Conservation (phyloP, 2,797 vertebrate genomes). For the Rhinella marina region DNA sequence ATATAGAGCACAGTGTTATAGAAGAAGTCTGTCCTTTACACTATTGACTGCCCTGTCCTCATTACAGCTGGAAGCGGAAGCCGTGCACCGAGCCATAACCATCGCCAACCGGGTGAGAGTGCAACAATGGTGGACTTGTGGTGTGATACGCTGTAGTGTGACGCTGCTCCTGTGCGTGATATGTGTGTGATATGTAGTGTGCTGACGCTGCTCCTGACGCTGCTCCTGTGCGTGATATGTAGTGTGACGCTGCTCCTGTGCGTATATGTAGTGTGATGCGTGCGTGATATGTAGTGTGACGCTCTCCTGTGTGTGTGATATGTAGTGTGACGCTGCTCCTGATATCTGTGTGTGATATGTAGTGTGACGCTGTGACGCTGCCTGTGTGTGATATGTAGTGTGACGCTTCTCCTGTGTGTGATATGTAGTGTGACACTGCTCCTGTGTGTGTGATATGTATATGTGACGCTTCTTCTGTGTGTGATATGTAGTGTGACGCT, state of each 20-base stretch:
- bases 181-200: background rate
- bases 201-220: background rate
- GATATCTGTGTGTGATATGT: background rate
- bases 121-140: background rate
- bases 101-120: conserved; percentile 91
- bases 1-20: background rate
- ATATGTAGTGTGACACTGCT: background rate
- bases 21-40: background rate
- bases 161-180: background rate
- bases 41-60: background rate
- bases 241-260: background rate
- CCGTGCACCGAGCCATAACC: conserved; percentile 91
- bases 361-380: background rate
- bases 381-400: background rate
- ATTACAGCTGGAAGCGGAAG: conserved; percentile 90
- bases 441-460: background rate
- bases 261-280: background rate
- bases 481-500: background rate
- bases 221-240: background rate
- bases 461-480: background rate
- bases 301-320: background rate
- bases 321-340: background rate
- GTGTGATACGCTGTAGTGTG: no score
- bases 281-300: background rate
- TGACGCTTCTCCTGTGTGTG: background rate